A percentile compares a stretch with the other conserved stretches of the same genome.
Evolutionary conservation across 2,888 invertebrate genomes (phyloP).

Genomic region (Mylabris sibirica): DNA sequence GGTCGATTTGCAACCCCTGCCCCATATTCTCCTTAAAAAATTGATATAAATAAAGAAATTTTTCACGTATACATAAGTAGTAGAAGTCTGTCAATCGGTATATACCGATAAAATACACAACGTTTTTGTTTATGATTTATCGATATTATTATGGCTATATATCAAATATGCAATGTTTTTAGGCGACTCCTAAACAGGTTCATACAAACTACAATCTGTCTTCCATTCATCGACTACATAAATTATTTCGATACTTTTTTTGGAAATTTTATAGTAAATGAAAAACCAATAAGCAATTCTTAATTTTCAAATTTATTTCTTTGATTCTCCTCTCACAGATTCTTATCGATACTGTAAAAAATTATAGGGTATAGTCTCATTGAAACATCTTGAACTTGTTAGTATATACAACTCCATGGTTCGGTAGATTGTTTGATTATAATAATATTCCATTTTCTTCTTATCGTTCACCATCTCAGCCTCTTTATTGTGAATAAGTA

Average conservation of each 20-base stretch:
- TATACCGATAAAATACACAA: background rate
- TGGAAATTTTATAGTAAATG: background rate
- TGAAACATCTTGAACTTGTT: conserved; percentile 6
- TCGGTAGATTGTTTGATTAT: conserved; percentile 5
- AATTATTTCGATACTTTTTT: background rate
- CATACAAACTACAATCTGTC: background rate
- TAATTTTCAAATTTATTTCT: background rate
- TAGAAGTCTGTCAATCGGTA: conserved; percentile 1
- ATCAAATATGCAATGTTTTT: background rate
- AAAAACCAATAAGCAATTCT: background rate
- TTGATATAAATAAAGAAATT: background rate
- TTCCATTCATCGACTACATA: background rate
- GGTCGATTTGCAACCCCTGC: conserved; percentile 13
- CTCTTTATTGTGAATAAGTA: conserved; percentile 1
- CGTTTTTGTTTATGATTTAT: background rate
- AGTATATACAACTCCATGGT: background rate
- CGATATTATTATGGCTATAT: background rate
- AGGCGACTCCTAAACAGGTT: background rate
- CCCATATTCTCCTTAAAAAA: conserved; percentile 6
- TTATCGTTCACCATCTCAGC: conserved; percentile 9
- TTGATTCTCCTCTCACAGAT: background rate
- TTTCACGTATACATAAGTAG: background rate
- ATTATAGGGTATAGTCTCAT: conserved; percentile 8
- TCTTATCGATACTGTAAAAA: background rate
- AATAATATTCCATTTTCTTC: conserved; percentile 2